Conservation (phyloP, 2,797 vertebrate genomes). For the Myotis vivesi region DNA sequence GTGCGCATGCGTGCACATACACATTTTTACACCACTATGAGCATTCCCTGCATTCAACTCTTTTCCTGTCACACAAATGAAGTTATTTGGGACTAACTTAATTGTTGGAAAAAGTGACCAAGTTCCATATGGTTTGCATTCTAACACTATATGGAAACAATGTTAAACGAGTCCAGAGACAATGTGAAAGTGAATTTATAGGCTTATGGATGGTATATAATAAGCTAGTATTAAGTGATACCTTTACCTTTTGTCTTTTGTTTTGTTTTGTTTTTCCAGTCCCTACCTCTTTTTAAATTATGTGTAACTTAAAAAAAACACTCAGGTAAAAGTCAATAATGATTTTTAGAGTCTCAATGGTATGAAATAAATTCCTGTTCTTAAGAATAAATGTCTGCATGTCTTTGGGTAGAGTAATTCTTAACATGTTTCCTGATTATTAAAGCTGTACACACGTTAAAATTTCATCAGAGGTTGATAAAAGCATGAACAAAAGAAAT, state of each 20-base stretch:
- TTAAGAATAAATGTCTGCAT: not conserved
- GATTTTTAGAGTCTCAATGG: slow-evolving; percentile 33
- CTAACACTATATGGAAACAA: slow-evolving; percentile 11
- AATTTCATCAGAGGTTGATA: not conserved
- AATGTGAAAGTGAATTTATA: not conserved
- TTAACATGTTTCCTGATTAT: not conserved
- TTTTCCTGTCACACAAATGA: slow-evolving; percentile 48
- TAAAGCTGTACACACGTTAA: not conserved
- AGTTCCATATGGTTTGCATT: not conserved
- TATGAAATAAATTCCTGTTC: slow-evolving; percentile 77
- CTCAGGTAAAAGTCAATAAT: slow-evolving; percentile 57
- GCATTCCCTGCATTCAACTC: not conserved
- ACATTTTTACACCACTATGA: not conserved
- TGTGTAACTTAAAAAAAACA: slow-evolving; percentile 28
- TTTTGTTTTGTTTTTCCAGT: not conserved
- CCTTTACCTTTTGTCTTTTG: not conserved
- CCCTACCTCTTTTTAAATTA: slow-evolving; percentile 68
- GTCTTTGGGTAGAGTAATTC: not conserved
- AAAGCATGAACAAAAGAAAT: not conserved
- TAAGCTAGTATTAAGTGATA: not conserved
- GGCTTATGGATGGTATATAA: not conserved
- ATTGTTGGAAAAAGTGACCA: slow-evolving; percentile 37
- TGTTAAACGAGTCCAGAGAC: slow-evolving; percentile 44
- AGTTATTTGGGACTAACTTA: slow-evolving; percentile 78
- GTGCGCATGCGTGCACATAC: accelerated